Conservation (phyloP, 1,140 invertebrate genomes). For the Drosophila insularis region DNA sequence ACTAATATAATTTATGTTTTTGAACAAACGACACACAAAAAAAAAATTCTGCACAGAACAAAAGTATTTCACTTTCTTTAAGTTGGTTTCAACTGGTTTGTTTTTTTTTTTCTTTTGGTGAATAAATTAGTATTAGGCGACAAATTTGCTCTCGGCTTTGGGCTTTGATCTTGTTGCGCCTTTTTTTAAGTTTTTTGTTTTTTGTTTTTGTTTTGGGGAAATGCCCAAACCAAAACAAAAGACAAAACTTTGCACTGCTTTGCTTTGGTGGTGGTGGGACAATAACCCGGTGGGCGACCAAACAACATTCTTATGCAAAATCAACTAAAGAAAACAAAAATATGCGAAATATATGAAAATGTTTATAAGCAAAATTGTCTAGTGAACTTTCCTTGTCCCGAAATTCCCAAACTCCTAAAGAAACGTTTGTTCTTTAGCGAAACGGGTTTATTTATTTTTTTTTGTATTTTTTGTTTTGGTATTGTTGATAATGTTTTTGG, state of each 20-base stretch:
- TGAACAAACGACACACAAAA: neutral
- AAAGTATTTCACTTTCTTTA: slow-evolving; percentile 70
- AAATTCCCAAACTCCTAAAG: slow-evolving; percentile 44
- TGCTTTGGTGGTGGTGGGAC: slow-evolving; percentile 8
- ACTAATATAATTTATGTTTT: slow-evolving; percentile 10
- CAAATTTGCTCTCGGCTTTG: slow-evolving; percentile 50
- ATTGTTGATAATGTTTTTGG: slow-evolving; percentile 6
- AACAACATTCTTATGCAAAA: slow-evolving; percentile 23
- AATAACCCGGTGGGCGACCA: slow-evolving; percentile 36
- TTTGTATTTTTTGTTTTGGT: neutral
- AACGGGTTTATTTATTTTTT: slow-evolving; percentile 56
- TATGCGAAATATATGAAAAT: slow-evolving; percentile 11
- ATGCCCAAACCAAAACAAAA: slow-evolving; percentile 43
- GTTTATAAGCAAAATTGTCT: slow-evolving; percentile 32
- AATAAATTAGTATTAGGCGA: slow-evolving; percentile 61
- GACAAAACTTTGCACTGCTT: slow-evolving; percentile 5
- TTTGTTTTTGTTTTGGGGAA: slow-evolving; percentile 33
- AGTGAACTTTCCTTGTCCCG: slow-evolving; percentile 31
- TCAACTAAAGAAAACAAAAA: neutral
- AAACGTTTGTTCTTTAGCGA: slow-evolving; percentile 71
- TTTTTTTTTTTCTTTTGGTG: slow-evolving; percentile 17
- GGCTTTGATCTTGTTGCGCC: slow-evolving; percentile 52
- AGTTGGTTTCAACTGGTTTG: slow-evolving; percentile 69
- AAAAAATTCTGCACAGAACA: slow-evolving; percentile 51
- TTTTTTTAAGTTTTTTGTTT: neutral